Evolutionary conservation across 2,797 vertebrate genomes (phyloP).

Genomic region (Eidolon dupreanum): DNA sequence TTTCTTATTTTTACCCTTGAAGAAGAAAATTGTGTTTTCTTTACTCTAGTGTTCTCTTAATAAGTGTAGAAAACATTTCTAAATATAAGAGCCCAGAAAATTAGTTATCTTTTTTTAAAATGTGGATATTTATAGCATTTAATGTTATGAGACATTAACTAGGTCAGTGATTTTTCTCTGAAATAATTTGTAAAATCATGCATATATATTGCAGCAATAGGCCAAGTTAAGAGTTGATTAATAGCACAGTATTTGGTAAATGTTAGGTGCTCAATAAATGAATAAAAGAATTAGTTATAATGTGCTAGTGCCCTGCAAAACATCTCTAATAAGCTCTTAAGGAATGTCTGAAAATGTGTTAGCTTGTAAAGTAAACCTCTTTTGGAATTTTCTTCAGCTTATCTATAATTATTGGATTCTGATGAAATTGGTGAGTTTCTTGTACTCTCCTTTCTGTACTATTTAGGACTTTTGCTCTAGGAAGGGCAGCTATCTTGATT

Average conservation of each 20-base stretch:
- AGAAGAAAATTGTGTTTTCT: conserved; percentile 20
- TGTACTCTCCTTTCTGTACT: neutral
- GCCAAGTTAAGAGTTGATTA: neutral
- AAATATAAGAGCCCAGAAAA: conserved; percentile 10
- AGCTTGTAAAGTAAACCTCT: conserved; percentile 22
- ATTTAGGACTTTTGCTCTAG: neutral
- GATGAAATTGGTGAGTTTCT: neutral
- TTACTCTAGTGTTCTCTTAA: conserved; percentile 8
- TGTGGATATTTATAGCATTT: conserved; percentile 41
- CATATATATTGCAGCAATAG: neutral
- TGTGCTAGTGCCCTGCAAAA: neutral
- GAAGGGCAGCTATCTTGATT: neutral
- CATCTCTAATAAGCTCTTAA: neutral
- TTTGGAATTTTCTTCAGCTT: conserved; percentile 39
- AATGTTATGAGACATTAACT: neutral
- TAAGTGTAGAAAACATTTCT: conserved; percentile 29
- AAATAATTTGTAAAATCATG: conserved; percentile 41
- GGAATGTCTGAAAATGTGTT: conserved; percentile 4
- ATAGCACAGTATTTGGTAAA: conserved; percentile 22
- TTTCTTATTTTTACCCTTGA: conserved; percentile 45
- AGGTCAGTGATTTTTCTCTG: conserved; percentile 11
- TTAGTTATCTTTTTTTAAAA: conserved; percentile 31
- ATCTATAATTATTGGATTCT: neutral
- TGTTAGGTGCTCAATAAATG: conserved; percentile 28
- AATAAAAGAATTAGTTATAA: conserved; percentile 6